Percentiles rank a stretch among this genome's conserved stretches.
These are phyloP conservation scores for Hoplodrina ambigua DNA, from an alignment of 2,888 invertebrate species.

Conservation along the genomic window DNA sequence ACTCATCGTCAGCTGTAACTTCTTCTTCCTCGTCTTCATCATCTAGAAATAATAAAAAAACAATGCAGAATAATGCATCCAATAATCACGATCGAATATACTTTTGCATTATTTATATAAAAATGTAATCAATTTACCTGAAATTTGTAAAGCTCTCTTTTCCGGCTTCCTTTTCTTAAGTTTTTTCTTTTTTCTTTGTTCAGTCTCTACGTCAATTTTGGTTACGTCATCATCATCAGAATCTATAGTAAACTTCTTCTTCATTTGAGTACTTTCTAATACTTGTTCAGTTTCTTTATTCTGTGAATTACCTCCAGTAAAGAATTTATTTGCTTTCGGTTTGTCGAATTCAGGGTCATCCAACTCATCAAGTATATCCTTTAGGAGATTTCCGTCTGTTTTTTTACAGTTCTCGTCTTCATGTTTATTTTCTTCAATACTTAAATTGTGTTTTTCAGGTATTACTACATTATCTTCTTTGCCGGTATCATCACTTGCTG, in stretches of 20 bases:
- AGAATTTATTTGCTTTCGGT: constrained; percentile 78
- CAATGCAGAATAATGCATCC: neutral
- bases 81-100: too few relatives aligned
- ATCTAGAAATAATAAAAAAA: constrained; percentile 38
- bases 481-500: constrained; percentile 18
- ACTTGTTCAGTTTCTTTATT: constrained; percentile 54
- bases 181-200: constrained; percentile 76
- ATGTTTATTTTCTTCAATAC: constrained; percentile 2
- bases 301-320: constrained; percentile 64
- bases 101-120: neutral
- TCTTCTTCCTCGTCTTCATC: constrained; percentile 81
- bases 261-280: constrained; percentile 64
- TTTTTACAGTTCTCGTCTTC: constrained; percentile 27
- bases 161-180: constrained; percentile 79
- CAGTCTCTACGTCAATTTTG: constrained; percentile 55
- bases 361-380: constrained; percentile 83
- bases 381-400: constrained; percentile 66
- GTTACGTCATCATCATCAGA: constrained; percentile 77
- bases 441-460: constrained; percentile 6
- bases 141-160: constrained; percentile 82
- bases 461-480: constrained; percentile 14
- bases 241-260: constrained; percentile 83
- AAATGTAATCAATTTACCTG: constrained; percentile 72
- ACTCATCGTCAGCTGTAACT: constrained; percentile 74
- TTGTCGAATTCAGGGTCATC: constrained; percentile 77